These are phyloP conservation scores for Steatornis caripensis DNA, from an alignment of 2,113 vertebrate species.

Conservation along the genomic window DNA sequence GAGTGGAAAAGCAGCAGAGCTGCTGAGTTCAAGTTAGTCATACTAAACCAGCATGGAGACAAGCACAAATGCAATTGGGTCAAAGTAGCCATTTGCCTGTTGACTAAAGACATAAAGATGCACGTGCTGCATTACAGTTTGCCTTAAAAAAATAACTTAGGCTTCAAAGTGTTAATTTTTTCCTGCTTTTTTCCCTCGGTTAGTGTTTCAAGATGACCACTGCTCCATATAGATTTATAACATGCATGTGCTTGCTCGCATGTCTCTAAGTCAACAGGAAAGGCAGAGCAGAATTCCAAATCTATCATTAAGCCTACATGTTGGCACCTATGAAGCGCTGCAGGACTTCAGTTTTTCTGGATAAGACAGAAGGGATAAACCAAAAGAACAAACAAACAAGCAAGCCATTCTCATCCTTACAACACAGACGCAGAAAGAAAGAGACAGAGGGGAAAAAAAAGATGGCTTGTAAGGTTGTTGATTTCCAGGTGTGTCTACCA, in stretches of 20 bases:
- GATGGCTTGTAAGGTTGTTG: not conserved
- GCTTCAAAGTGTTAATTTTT: not conserved
- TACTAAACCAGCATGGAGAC: not conserved
- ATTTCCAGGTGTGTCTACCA: not conserved
- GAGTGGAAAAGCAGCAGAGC: slow-evolving; percentile 3
- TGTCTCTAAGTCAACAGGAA: not conserved
- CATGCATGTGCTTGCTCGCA: not conserved
- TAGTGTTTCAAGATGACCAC: not conserved
- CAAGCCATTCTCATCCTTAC: not conserved
- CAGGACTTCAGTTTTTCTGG: not conserved
- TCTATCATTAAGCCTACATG: slow-evolving; percentile 21
- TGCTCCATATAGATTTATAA: not conserved
- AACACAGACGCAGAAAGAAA: not conserved
- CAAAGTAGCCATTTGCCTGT: not conserved
- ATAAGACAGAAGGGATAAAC: not conserved
- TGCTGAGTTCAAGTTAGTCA: slow-evolving; percentile 17
- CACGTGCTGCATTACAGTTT: not conserved
- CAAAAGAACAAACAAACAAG: not conserved
- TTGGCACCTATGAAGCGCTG: not conserved
- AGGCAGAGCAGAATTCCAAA: slow-evolving; percentile 27
- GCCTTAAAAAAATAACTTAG: not conserved
- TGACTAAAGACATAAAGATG: not conserved
- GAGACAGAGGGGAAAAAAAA: not conserved
- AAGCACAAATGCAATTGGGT: not conserved
- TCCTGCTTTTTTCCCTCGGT: not conserved